phyloP scores from a whole-genome alignment of 2,797 vertebrate genomes.

The Phalanger gymnotis region DNA sequence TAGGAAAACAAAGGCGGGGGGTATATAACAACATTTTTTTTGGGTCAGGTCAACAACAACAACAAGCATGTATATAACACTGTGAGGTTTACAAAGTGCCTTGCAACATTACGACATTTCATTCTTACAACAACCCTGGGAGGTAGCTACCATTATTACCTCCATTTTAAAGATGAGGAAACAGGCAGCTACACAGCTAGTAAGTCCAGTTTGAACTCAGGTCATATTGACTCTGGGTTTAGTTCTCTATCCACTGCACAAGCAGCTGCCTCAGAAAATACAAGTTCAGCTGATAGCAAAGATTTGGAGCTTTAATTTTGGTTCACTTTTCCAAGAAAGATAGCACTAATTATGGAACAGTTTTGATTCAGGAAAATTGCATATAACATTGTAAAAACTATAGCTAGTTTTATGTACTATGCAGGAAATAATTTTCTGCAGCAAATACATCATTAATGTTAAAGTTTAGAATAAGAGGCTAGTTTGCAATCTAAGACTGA shows the following conservation, averaged over 20 bases:
- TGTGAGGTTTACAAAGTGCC: neutral
- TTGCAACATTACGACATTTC: neutral
- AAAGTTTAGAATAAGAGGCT: neutral
- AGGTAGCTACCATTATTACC: neutral
- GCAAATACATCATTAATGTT: neutral
- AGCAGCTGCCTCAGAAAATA: neutral
- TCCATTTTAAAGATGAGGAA: neutral
- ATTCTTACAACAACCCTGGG: neutral
- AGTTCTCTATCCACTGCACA: neutral
- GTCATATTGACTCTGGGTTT: neutral
- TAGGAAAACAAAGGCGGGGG: constrained; percentile 2
- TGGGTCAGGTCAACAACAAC: neutral
- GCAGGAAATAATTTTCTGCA: neutral
- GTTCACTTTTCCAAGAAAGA: neutral
- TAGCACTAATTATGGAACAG: neutral
- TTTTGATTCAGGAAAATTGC: neutral
- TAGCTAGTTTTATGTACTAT: neutral
- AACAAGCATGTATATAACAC: neutral
- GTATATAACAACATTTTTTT: neutral
- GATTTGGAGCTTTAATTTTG: constrained; percentile 24
- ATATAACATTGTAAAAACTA: neutral
- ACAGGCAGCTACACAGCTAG: neutral
- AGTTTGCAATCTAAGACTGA: neutral
- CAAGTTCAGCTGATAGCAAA: neutral
- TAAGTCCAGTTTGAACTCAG: neutral